Conservation (phyloP, 2,113 vertebrate genomes). For the Canis aureus region DNA sequence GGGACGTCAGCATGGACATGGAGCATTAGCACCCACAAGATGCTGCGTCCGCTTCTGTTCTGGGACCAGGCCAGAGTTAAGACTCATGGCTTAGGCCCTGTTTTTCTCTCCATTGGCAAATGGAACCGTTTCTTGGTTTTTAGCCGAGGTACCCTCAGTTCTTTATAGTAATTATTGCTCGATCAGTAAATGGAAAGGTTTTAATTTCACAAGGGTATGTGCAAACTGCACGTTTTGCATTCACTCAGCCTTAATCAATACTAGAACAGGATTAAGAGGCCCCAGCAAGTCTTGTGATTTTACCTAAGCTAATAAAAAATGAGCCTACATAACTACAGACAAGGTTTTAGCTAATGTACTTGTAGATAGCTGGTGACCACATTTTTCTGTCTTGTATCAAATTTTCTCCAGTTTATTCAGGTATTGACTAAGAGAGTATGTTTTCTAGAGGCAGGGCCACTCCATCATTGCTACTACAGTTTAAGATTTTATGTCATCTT, state of each 20-base stretch:
- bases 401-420: conserved; percentile 46
- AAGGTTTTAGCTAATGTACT: background rate
- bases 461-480: background rate
- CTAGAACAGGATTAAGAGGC: conserved; percentile 68
- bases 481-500: conserved; percentile 2
- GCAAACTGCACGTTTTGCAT: conserved; percentile 68
- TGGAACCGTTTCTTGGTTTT: conserved; percentile 24
- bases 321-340: conserved; percentile 15
- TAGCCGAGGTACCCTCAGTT: background rate
- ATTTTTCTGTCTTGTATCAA: conserved; percentile 35
- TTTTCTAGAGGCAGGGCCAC: background rate
- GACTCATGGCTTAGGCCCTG: background rate
- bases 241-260: conserved; percentile 73
- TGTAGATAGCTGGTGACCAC: background rate
- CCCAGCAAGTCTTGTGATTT: conserved; percentile 60
- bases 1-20: no score
- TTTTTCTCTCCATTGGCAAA: conserved; percentile 4
- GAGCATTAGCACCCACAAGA: background rate
- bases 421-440: background rate
- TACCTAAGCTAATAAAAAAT: conserved; percentile 69
- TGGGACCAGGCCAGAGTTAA: background rate
- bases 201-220: conserved; percentile 70
- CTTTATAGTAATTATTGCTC: conserved; percentile 66
- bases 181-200: conserved; percentile 55
- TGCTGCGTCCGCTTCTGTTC: background rate